Conservation (phyloP, 1,140 invertebrate genomes). For the Atta colombica region DNA sequence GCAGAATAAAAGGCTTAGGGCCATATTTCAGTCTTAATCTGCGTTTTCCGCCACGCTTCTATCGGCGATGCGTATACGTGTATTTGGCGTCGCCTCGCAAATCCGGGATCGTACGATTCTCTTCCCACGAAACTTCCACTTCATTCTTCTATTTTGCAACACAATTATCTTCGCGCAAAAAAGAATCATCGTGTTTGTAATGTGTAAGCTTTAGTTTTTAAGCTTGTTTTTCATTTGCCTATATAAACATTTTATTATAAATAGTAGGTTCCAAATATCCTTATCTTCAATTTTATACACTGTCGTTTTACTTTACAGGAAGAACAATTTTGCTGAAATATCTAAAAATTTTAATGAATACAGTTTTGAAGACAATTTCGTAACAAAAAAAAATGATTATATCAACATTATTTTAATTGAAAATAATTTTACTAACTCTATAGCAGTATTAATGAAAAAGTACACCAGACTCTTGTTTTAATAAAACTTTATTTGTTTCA, state of each 20-base stretch:
- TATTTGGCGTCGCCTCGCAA: conserved; percentile 7
- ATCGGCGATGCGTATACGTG: background rate
- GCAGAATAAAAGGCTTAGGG: conserved; percentile 61
- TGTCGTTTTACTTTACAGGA: no score
- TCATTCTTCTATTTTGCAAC: background rate
- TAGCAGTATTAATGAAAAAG: no score
- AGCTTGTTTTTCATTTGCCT: background rate
- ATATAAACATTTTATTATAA: background rate
- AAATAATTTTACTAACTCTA: no score
- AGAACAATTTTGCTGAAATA: no score
- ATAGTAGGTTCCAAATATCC: background rate
- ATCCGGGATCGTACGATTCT: background rate
- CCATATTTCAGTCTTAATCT: conserved; percentile 62
- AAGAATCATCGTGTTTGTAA: background rate
- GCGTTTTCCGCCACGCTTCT: conserved; percentile 38
- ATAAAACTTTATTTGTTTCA: no score
- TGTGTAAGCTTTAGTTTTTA: background rate
- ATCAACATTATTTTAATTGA: no score
- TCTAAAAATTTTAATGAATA: no score
- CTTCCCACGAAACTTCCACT: background rate
- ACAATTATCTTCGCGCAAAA: background rate
- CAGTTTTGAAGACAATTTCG: no score
- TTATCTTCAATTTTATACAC: background rate
- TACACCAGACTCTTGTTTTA: no score
- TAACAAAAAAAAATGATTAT: no score